These are phyloP conservation scores for Galemys pyrenaicus DNA, from an alignment of 2,113 vertebrate species.

Conservation along the genomic window DNA sequence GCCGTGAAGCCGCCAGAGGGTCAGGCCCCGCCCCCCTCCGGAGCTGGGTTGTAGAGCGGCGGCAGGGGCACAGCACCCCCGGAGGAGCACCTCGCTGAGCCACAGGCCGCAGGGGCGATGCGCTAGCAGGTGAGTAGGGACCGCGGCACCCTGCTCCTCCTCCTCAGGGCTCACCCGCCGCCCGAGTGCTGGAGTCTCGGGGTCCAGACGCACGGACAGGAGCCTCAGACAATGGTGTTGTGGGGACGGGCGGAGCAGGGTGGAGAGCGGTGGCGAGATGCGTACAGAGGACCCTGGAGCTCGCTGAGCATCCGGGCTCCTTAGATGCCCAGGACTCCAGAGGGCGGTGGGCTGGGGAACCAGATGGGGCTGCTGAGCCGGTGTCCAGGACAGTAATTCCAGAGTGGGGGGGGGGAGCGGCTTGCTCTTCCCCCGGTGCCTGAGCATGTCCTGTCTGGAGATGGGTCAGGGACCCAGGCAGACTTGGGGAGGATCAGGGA, in stretches of 20 bases:
- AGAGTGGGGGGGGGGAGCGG: fast-evolving
- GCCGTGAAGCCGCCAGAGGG: not conserved
- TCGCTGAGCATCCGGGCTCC: not conserved
- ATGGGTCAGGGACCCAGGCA: not conserved
- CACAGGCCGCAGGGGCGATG: fast-evolving
- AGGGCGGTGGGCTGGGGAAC: not conserved
- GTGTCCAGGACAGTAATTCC: no score
- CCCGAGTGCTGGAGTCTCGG: not conserved
- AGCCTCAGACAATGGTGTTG: not conserved
- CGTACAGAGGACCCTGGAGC: not conserved
- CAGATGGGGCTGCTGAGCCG: not conserved
- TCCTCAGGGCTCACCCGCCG: fast-evolving
- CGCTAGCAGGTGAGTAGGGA: fast-evolving
- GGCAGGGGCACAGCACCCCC: not conserved
- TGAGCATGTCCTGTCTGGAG: not conserved
- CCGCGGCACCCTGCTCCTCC: not conserved
- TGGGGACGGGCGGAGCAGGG: not conserved
- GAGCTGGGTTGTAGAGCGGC: not conserved
- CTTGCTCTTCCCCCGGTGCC: not conserved
- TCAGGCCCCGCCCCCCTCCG: no score
- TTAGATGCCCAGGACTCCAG: not conserved
- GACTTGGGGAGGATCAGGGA: not conserved
- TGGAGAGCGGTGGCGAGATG: not conserved
- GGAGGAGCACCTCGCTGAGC: not conserved
- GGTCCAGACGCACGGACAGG: not conserved